phyloP scores from a whole-genome alignment of 2,113 vertebrate species.

The Amblyornis subalaris region DNA sequence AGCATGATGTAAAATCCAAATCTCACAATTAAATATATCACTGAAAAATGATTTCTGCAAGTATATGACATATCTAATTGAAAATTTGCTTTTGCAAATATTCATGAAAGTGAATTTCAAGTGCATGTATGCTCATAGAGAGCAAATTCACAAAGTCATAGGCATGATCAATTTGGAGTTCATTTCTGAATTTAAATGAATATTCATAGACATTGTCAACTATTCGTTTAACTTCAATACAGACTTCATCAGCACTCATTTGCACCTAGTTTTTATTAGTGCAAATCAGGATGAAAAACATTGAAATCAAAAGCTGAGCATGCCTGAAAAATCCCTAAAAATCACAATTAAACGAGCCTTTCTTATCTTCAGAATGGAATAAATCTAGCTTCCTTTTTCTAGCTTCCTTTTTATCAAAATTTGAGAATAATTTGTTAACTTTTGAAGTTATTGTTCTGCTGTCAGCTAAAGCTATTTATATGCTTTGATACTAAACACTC shows the following conservation, averaged over 20 bases:
- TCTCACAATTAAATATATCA: neutral
- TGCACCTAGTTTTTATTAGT: constrained; percentile 53
- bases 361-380: constrained; percentile 46
- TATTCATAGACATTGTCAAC: constrained; percentile 40
- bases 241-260: constrained; percentile 16
- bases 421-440: constrained; percentile 37
- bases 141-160: constrained; percentile 23
- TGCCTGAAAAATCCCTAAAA: neutral
- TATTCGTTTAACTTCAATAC: constrained; percentile 16
- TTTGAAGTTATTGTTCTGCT: constrained; percentile 48
- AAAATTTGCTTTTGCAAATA: constrained; percentile 52
- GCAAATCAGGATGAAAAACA: constrained; percentile 6
- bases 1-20: neutral
- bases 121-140: neutral
- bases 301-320: neutral
- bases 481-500: constrained; percentile 40
- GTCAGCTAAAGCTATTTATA: constrained; percentile 53
- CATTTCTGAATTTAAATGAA: constrained; percentile 38
- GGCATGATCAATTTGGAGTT: constrained; percentile 43
- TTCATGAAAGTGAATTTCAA: constrained; percentile 44
- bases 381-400: constrained; percentile 23
- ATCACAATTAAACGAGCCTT: neutral
- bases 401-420: constrained; percentile 33
- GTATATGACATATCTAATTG: constrained; percentile 3
- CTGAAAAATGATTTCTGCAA: neutral